Conservation (phyloP, 2,113 vertebrate species). For the Mystacornis crossleyi region DNA sequence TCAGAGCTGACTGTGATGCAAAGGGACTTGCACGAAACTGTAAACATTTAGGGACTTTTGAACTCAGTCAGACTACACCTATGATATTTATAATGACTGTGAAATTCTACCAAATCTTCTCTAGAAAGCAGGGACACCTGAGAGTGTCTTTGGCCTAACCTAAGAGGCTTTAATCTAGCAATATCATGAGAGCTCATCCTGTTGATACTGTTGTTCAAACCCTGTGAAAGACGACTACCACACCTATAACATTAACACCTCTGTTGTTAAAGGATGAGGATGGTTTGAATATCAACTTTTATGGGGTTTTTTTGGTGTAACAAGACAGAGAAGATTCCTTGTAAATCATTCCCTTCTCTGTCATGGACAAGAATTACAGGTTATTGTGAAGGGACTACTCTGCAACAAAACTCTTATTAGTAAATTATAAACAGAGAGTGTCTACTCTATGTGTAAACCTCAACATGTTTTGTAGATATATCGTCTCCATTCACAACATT, state of each 20-base stretch:
- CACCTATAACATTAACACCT: background rate
- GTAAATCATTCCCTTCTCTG: background rate
- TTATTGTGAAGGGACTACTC: background rate
- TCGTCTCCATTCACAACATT: background rate
- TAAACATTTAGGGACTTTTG: background rate
- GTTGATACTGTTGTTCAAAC: background rate
- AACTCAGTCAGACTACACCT: background rate
- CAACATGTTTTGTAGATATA: background rate
- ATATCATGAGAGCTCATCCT: background rate
- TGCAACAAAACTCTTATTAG: background rate
- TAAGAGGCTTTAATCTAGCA: background rate
- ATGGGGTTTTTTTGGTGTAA: fast-evolving
- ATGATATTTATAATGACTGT: background rate
- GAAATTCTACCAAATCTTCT: background rate
- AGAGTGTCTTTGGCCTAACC: background rate
- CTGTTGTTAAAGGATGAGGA: background rate
- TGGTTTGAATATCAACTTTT: background rate
- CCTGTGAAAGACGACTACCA: background rate
- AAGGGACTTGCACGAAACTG: background rate
- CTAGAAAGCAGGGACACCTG: background rate
- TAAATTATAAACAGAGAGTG: background rate
- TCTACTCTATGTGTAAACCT: background rate
- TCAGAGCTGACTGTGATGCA: background rate
- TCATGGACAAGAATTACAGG: background rate
- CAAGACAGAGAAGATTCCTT: background rate